Evolutionary conservation across 2,888 invertebrate genomes (phyloP).

Genomic region (Pilophorus perplexus): DNA sequence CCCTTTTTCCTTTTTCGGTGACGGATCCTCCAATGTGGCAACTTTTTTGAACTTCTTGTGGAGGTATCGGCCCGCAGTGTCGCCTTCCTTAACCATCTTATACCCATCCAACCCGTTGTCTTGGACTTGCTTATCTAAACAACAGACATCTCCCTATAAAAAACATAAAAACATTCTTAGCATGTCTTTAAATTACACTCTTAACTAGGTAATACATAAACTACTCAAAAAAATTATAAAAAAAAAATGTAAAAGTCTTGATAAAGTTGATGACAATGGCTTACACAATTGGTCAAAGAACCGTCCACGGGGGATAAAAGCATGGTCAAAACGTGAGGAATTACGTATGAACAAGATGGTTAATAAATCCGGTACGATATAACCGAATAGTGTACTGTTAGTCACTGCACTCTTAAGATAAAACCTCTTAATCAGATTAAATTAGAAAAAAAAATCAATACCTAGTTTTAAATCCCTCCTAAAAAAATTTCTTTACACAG

Average conservation of each 20-base stretch:
- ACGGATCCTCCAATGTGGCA: slow-evolving; percentile 52
- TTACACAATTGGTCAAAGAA: too few species aligned
- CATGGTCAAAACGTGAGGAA: too few species aligned
- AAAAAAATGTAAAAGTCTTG: background rate
- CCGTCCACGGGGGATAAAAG: too few species aligned
- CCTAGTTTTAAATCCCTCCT: background rate
- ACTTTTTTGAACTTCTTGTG: slow-evolving; percentile 93
- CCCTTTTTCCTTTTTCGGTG: slow-evolving; percentile 43
- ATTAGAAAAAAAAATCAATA: background rate
- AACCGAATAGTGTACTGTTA: too few species aligned
- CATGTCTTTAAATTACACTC: too few species aligned
- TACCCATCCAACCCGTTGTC: slow-evolving; percentile 40
- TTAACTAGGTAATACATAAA: background rate
- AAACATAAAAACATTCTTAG: slow-evolving; percentile 20
- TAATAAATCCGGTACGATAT: too few species aligned
- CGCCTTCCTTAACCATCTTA: slow-evolving; percentile 40
- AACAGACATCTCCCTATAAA: slow-evolving; percentile 41
- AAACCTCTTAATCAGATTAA: too few species aligned
- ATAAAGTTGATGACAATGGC: background rate
- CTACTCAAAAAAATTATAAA: background rate
- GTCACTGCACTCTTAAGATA: too few species aligned
- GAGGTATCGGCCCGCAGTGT: slow-evolving; percentile 63
- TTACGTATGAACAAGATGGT: too few species aligned
- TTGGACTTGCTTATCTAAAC: slow-evolving; percentile 39
- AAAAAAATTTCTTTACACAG: too few species aligned